phyloP scores from a whole-genome alignment of 53 echinoderm and acorn worm genomes.

The Hippasteria phrygiana region DNA sequence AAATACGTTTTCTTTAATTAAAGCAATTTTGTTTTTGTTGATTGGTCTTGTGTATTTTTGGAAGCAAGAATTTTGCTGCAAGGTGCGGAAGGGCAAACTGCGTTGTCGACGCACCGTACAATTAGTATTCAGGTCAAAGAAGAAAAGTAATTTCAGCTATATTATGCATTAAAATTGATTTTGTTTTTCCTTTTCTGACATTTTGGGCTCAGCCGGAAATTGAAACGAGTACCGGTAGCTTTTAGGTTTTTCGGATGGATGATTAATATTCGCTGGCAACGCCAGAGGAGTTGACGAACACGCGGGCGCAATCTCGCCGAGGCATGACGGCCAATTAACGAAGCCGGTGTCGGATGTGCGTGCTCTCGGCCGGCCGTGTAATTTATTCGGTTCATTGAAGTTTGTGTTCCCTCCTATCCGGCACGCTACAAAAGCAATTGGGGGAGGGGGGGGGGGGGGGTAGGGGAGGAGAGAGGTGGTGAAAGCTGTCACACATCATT shows the following conservation, averaged over 20 bases:
- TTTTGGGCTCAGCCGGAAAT: background rate
- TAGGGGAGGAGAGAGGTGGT: no score
- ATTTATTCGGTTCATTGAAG: background rate
- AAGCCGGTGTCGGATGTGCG: background rate
- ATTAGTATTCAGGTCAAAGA: no score
- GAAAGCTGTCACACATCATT: background rate
- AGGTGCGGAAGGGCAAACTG: no score
- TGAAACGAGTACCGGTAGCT: background rate
- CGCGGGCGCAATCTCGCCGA: background rate
- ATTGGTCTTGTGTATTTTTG: no score
- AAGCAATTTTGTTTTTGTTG: no score
- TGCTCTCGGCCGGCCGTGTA: background rate
- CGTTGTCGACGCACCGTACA: no score
- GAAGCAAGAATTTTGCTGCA: no score
- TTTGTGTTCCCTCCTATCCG: background rate
- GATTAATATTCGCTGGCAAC: background rate
- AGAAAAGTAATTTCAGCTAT: no score
- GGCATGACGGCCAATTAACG: conserved; percentile 2
- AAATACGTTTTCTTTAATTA: no score
- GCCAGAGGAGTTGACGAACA: background rate
- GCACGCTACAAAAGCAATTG: background rate
- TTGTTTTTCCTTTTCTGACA: background rate
- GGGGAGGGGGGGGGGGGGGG: no score
- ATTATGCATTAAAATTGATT: background rate
- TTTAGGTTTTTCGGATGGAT: background rate